phyloP scores from a whole-genome alignment of 2,797 vertebrate species.

The Oceanodroma leucorhoa region DNA sequence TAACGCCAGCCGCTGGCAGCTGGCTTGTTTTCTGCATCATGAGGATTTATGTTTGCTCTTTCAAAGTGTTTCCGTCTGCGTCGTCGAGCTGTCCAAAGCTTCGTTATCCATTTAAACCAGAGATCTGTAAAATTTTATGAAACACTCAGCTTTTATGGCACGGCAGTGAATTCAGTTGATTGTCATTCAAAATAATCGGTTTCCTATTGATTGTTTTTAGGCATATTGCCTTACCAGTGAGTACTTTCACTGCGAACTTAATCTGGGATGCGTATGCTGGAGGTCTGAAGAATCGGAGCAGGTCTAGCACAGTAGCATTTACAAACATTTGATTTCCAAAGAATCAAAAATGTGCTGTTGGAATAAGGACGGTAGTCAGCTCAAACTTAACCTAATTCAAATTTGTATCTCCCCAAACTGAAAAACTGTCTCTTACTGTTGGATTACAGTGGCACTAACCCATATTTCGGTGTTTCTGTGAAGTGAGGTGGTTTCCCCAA shows the following conservation, averaged over 20 bases:
- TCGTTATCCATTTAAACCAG: not conserved
- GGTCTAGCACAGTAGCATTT: not conserved
- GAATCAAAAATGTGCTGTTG: not conserved
- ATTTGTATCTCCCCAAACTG: too few relatives aligned
- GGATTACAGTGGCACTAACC: not conserved
- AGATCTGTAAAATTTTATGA: not conserved
- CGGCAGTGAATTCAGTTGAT: not conserved
- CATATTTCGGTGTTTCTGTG: not conserved
- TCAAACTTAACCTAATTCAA: fast-evolving
- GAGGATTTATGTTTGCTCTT: not conserved
- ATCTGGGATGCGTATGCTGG: too few relatives aligned
- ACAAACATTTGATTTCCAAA: not conserved
- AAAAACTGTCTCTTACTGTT: too few relatives aligned
- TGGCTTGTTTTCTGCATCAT: fast-evolving
- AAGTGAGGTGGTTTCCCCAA: not conserved
- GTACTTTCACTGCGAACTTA: not conserved
- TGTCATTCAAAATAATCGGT: not conserved
- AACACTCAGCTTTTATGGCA: not conserved
- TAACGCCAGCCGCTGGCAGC: too few relatives aligned
- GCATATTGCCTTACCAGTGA: not conserved
- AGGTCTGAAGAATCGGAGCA: not conserved
- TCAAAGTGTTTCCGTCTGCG: not conserved
- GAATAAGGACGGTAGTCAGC: not conserved
- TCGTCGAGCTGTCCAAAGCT: not conserved
- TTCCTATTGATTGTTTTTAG: not conserved